phyloP scores from a whole-genome alignment of 1,140 invertebrate species.

The Diorhabda carinulata region DNA sequence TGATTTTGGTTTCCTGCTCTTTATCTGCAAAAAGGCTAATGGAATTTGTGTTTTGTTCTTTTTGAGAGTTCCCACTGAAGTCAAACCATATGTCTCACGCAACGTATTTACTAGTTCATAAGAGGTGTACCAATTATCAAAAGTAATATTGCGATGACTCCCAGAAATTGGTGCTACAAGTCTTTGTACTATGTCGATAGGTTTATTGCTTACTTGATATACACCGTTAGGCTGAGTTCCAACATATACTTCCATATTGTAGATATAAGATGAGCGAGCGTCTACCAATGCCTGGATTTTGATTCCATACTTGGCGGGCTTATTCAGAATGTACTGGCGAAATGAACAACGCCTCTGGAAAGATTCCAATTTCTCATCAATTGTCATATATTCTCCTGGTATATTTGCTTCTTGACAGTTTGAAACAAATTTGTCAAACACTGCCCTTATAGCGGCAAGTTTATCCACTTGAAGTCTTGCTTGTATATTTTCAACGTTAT shows the following conservation, averaged over 20 bases:
- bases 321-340: conserved; percentile 13
- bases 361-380: conserved; percentile 9
- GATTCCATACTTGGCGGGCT: conserved; percentile 12
- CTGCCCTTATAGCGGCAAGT: conserved; percentile 8
- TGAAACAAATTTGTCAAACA: conserved; percentile 17
- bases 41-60: conserved; percentile 9
- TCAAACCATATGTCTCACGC: too few species aligned
- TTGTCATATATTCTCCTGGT: conserved; percentile 14
- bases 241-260: conserved; percentile 8
- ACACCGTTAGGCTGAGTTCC: not conserved
- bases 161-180: too few species aligned
- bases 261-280: conserved; percentile 9
- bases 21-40: not conserved
- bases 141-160: too few species aligned
- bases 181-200: too few species aligned
- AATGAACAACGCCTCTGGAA: conserved; percentile 10
- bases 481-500: conserved; percentile 17
- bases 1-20: not conserved
- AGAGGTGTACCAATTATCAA: too few species aligned
- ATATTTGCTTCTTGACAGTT: conserved; percentile 8
- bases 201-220: not conserved
- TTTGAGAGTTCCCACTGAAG: not conserved
- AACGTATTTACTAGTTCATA: too few species aligned
- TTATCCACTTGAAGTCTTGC: conserved; percentile 8
- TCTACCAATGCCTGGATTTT: conserved; percentile 13